A percentile compares a stretch with the other conserved stretches of the same genome.
Conservation (phyloP, 1,140 invertebrate genomes). For the Brachionus plicatilis region DNA sequence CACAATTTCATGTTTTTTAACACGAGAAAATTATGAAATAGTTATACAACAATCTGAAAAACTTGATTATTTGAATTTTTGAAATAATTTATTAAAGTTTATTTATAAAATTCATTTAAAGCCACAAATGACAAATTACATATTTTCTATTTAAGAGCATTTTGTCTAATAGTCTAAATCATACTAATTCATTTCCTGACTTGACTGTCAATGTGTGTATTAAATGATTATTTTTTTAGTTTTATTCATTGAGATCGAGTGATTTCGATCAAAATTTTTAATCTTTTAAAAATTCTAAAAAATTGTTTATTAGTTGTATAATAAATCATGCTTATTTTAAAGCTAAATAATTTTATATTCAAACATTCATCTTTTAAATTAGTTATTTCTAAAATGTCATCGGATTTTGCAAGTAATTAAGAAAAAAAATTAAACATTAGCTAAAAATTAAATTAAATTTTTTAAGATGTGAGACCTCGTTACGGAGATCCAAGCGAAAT, state of each 20-base stretch:
- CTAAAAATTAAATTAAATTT: not conserved
- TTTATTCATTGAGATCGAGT: not conserved
- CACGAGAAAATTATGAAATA: not conserved
- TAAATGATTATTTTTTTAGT: not conserved
- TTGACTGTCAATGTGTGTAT: not conserved
- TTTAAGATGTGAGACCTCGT: constrained; percentile 8
- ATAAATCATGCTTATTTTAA: constrained; percentile 1
- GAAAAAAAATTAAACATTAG: not conserved
- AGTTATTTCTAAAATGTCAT: not conserved
- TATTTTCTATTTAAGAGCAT: not conserved
- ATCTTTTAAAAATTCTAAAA: not conserved
- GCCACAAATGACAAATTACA: not conserved
- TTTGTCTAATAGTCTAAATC: no score
- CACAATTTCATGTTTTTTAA: not conserved
- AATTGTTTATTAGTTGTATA: not conserved
- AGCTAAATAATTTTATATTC: not conserved
- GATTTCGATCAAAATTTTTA: not conserved
- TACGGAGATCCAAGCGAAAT: constrained; percentile 29
- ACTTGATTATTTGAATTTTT: not conserved
- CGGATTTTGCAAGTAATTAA: constrained; percentile 29
- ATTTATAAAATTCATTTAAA: no score
- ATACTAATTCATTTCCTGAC: no score
- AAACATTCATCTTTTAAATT: not conserved
- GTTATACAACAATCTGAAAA: not conserved
- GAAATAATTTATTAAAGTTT: not conserved